Conservation (phyloP, 2,797 vertebrate genomes). For the Sebastes trivittatus region DNA sequence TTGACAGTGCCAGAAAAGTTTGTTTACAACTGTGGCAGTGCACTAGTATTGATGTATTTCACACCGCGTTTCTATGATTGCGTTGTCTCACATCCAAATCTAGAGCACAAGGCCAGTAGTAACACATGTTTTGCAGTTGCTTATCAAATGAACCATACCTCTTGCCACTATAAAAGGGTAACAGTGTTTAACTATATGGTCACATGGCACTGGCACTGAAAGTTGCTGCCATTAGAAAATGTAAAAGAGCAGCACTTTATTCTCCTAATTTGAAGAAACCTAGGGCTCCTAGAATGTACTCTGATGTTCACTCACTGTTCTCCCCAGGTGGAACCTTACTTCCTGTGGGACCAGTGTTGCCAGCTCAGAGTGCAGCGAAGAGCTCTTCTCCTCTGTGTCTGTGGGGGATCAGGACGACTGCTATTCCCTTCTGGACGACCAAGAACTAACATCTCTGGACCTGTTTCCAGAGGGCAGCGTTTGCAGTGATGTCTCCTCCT, state of each 20-base stretch:
- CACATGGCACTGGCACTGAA: not conserved
- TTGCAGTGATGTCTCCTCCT: conserved; percentile 98
- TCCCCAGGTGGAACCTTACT: conserved; percentile 93
- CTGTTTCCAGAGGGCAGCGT: conserved; percentile 97
- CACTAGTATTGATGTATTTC: not conserved
- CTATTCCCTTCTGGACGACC: conserved; percentile 96
- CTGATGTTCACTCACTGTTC: not conserved
- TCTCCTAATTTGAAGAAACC: not conserved
- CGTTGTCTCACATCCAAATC: not conserved
- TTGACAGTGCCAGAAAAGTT: not conserved
- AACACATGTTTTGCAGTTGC: not conserved
- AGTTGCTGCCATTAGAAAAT: not conserved
- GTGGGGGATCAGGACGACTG: conserved; percentile 98
- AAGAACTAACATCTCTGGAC: conserved; percentile 96
- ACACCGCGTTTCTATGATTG: not conserved
- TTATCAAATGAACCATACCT: not conserved
- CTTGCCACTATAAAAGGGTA: not conserved
- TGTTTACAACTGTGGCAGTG: not conserved
- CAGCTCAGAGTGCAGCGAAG: conserved; percentile 98
- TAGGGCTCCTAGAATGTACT: not conserved
- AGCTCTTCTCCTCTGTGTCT: conserved; percentile 96
- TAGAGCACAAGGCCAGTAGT: not conserved
- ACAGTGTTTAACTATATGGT: not conserved
- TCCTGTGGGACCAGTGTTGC: conserved; percentile 98
- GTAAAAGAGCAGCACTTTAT: not conserved